Base-by-base conservation (phyloP, 2,113 vertebrate species). In the Elephas maximus region DNA sequence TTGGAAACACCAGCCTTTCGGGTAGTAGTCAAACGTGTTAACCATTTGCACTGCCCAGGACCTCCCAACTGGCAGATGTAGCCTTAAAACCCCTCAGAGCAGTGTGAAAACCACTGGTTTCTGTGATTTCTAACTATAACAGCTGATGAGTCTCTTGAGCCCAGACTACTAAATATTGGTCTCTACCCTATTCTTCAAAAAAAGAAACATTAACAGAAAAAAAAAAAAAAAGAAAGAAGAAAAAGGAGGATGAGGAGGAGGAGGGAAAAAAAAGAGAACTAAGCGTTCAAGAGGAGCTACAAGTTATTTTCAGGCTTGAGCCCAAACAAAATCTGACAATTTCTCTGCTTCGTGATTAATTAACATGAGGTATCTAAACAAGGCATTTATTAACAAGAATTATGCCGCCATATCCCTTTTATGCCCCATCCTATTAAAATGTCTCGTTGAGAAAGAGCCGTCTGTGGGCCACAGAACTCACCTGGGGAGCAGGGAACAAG, bases 341-440 rank as follows among this genome's bases (percentile, higher is more conserved):
- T 45, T 48, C 95, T 95, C 92, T 90, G 81, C 93, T 74, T 57
- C 57, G 79, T 96, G 94, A 93, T 93, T 89, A 91, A 95, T 84
- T 81, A 95, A 78, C 83, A 65, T 57, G 77, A 67, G 41, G 65
- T 45, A 94, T 97, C 91, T 84, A 74, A 97, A 89, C 63, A 84
- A 71, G 91, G 97, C 95, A 62, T 97, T 90, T 92, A 88, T 93
- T 88, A 74, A 93, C 67, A 92, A 96, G 93, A 97, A 94, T 92
- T 62, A 94, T 92, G 79, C 10, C 23, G 62, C 83, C 78, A 18
- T 48, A 85, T 63, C 77, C 60, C 82, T 93, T 96, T 95, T 83
- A 74, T 71, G 83, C 89, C 3, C 84, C 65, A 18, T 30, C 45
- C 78, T 90, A 63, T 95, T 97, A 96, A 98, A 76, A 74, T 20